These are phyloP conservation scores for Phrynocephalus forsythii DNA, from an alignment of 2,797 vertebrate species.

Conservation along the genomic window DNA sequence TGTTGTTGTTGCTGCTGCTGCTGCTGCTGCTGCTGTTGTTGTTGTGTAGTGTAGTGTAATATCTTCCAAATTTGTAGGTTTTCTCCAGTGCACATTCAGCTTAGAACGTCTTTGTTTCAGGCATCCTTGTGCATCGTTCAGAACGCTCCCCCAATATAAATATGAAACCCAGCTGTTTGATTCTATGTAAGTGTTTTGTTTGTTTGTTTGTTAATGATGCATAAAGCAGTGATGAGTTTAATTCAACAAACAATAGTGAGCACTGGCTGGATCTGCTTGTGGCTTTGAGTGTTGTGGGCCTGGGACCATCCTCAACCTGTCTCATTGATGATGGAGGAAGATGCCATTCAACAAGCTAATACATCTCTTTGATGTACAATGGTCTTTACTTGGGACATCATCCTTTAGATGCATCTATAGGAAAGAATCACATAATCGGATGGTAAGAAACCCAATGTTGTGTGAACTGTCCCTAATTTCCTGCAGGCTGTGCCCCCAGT, in stretches of 20 bases:
- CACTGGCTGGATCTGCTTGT: neutral
- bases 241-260: neutral
- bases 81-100: conserved; percentile 20
- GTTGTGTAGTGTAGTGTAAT: neutral
- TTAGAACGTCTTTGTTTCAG: neutral
- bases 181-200: neutral
- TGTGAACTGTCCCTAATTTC: neutral
- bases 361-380: conserved; percentile 14
- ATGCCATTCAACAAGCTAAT: neutral
- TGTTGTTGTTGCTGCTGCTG: no score
- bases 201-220: no score
- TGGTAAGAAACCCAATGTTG: neutral
- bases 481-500: neutral
- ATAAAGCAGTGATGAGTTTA: conserved; percentile 2
- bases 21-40: no score
- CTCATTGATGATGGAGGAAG: neutral
- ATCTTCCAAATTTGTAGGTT: conserved; percentile 19
- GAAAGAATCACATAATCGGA: neutral
- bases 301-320: no score
- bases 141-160: conserved; percentile 44
- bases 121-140: conserved; percentile 33
- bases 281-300: neutral
- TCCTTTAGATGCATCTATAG: neutral
- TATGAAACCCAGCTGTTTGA: neutral
- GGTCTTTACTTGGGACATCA: conserved; percentile 10